Base-by-base conservation (phyloP, 2,797 vertebrate genomes). In the Halcyon chelicuti region DNA sequence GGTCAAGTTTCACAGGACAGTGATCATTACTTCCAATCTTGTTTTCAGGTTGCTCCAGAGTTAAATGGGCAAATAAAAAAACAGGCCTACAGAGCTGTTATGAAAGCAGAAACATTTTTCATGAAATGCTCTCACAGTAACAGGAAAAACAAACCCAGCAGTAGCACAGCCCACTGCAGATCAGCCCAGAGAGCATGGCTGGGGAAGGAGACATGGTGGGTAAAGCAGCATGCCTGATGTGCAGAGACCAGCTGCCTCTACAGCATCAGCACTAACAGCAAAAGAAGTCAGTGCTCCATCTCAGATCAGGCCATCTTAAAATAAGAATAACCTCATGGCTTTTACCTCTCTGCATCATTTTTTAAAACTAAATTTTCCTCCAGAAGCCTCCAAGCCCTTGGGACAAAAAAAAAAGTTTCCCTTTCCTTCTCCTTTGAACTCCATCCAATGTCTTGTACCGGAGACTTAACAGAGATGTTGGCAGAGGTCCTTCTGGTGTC, bases 101-200 rank as follows among this genome's bases (percentile, higher is more conserved):
- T 5, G 5, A 60, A 39, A 44, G 42, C 10, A 86, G 65, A 77
- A 58, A 9, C 7, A 12, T 58, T 47, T 55, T 21, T 11, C 13
- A 3, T 8, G 2, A 42, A n/a, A 35, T 8, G 35, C 20, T 77
- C 18, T 47, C 39, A 40, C 4, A 5, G 68, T 18, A 33, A 8
- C 6, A 40, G 2, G 25, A 46, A 22, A 14, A 54, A 39, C 11
- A 52, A 33, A n/a, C 29, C 71, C 75, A 58, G 75, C 57, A 75
- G 44, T 1, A 5, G 71, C 1, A 2, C 73, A 77, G 74, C 10
- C 11, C 25, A 6, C 19, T 49, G 63, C 61, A 35, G 51, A 7
- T 4, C 5, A 7, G 47, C 29, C 62, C 39, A 0, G 1, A 19
- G 57, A 23, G 40, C 5, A 10, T 0, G 7, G 12, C 9, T 12